Conservation (phyloP, 2,797 vertebrate species). For the Galaxias olidus region DNA sequence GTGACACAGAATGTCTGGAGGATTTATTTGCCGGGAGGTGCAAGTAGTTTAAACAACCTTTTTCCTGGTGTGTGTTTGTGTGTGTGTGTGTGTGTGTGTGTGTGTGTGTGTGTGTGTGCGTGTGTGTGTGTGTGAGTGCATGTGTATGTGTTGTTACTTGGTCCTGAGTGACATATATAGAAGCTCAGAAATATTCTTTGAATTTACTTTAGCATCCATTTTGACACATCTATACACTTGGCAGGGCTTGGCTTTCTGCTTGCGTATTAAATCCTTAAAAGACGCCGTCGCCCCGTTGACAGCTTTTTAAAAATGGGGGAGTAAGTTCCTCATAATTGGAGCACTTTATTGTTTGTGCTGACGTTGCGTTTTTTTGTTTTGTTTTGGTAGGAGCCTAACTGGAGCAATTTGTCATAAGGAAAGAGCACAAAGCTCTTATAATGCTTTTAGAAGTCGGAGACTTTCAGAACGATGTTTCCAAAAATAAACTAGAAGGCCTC, state of each 20-base stretch:
- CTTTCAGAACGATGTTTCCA: slow-evolving; percentile 43
- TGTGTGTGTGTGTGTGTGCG: slow-evolving; percentile 21
- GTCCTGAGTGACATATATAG: slow-evolving; percentile 41
- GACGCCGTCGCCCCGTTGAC: slow-evolving; percentile 17
- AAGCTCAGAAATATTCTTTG: slow-evolving; percentile 37
- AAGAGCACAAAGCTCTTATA: slow-evolving; percentile 30
- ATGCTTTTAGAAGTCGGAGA: slow-evolving; percentile 23
- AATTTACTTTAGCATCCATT: slow-evolving; percentile 33
- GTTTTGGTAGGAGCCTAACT: slow-evolving; percentile 51
- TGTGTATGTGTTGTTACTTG: too few relatives aligned
- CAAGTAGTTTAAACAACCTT: background rate
- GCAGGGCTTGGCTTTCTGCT: slow-evolving; percentile 24
- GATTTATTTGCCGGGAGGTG: too few relatives aligned
- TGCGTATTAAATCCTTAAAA: slow-evolving; percentile 49
- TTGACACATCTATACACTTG: slow-evolving; percentile 49
- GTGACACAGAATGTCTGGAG: too few relatives aligned
- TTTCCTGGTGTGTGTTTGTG: slow-evolving; percentile 20
- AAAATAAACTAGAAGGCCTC: slow-evolving; percentile 39
- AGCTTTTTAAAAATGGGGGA: slow-evolving; percentile 29
- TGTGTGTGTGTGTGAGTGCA: slow-evolving; percentile 23
- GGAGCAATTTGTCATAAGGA: slow-evolving; percentile 46
- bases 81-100: slow-evolving; percentile 22
- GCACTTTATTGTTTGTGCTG: slow-evolving; percentile 46
- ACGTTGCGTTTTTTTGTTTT: slow-evolving; percentile 23
- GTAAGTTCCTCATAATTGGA: slow-evolving; percentile 29